Conservation (phyloP, 1,140 invertebrate species). For the Rhizoglyphus robini region DNA sequence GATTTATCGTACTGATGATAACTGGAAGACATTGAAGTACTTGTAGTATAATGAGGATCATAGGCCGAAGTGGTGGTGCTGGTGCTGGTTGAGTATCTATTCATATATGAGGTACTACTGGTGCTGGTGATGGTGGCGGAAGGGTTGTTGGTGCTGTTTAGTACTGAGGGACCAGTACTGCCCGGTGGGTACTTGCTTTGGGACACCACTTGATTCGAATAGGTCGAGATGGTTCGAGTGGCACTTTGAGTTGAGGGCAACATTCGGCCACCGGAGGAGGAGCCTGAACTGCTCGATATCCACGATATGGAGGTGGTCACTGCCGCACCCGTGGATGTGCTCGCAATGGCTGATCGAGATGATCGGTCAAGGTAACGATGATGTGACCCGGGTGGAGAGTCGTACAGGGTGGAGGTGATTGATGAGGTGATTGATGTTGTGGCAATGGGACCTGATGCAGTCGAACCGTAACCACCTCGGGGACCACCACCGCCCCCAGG, state of each 20-base stretch:
- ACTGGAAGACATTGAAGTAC: background rate
- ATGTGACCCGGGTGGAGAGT: conserved; percentile 4
- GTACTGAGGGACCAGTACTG: background rate
- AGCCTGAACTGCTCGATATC: background rate
- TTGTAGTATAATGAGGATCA: too few relatives aligned
- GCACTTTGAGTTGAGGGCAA: conserved; percentile 8
- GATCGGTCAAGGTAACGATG: background rate
- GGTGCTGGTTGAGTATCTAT: background rate
- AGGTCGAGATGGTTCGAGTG: background rate
- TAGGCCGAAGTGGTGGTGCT: background rate
- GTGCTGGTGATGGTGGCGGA: background rate
- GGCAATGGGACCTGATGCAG: background rate
- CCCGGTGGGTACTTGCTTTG: background rate
- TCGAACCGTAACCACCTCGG: background rate
- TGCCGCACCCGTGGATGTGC: background rate
- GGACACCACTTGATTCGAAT: background rate
- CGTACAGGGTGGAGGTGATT: background rate
- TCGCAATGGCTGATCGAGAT: background rate
- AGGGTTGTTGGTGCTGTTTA: background rate
- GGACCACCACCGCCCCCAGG: background rate
- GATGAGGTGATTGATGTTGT: conserved; percentile 1
- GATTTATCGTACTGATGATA: background rate
- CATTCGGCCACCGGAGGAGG: background rate
- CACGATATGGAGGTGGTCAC: background rate
- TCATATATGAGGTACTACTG: background rate